Evolutionary conservation across 2,113 vertebrate genomes (phyloP), one percentile per base, ranked within the genome.

Genomic region (Nyctibius bracteatus): DNA sequence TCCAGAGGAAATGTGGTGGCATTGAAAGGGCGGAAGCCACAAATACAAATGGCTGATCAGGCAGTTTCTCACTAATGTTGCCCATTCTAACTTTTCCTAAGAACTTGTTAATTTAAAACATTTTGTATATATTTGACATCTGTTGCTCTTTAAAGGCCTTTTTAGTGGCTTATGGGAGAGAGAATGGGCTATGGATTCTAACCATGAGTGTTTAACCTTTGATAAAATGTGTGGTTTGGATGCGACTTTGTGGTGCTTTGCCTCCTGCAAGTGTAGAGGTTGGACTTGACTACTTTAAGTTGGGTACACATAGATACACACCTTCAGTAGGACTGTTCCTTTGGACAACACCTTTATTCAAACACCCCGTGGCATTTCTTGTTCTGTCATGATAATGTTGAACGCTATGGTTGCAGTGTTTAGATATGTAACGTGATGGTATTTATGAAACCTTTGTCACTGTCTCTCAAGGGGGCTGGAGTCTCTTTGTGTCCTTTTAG

Each of bases 1-100:
- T 27, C 27, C 14, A 25, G 59, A 58, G 39, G 54, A 46, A 27
- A 13, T 61, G 49, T 3, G 7, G 22, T 41, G 63, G 27, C 12
- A 15, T 0, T 33, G 70, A 46, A 31, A 0, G 10, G 30, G n/a
- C 13, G 59, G 46, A 71, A 66, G 9, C 4, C 10, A 13, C 9
- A 23, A 33, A 19, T 19, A 4, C 1, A 51, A 75, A 51, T 3
- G 15, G 12, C 27, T 73, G 62, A 5, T 5, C 2, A 2, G 8
- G 43, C 9, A 14, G 4, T 41, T 82, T 51, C 39, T 75, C 31
- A 14, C 4, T 0, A 0, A 0, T 8, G 6, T 41, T 46, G 37
- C 2, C 2, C 23, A 10, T 54, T 66, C 27, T 49, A n/a, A 4
- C 3, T 44, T 65, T 65, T 31, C 41, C 5, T 21, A 55, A 58